Percentiles rank a stretch among this genome's conserved stretches.
phyloP scores from a whole-genome alignment of 2,888 invertebrate genomes.

The Eupithecia centaureata region DNA sequence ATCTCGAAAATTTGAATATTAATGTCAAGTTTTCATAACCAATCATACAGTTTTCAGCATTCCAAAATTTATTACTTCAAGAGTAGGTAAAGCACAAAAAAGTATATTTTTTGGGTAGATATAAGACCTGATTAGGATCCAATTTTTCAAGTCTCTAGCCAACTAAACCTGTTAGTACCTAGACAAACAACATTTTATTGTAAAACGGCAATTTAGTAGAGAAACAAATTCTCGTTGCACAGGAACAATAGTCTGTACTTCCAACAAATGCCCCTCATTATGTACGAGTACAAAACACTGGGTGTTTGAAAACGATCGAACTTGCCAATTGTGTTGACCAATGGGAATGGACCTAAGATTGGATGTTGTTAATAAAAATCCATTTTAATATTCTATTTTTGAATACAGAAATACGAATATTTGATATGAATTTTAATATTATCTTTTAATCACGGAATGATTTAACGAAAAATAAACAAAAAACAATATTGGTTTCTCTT shows the following conservation, averaged over 20 bases:
- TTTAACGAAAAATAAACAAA: too few species aligned
- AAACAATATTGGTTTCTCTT: too few species aligned
- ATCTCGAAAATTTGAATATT: too few species aligned
- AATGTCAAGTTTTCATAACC: too few species aligned
- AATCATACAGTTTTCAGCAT: too few species aligned
- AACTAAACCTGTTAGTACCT: neutral
- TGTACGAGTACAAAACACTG: slow-evolving; percentile 40
- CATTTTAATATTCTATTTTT: neutral
- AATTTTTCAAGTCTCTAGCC: neutral
- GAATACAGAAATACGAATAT: too few species aligned
- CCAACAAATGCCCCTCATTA: slow-evolving; percentile 31
- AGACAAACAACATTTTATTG: neutral
- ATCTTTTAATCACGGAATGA: too few species aligned
- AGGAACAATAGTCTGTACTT: slow-evolving; percentile 5
- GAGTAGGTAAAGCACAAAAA: too few species aligned
- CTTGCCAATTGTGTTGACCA: neutral
- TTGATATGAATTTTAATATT: too few species aligned
- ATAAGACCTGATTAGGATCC: too few species aligned
- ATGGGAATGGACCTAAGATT: neutral
- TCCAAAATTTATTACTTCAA: too few species aligned
- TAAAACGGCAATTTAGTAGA: neutral
- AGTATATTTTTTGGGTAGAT: too few species aligned
- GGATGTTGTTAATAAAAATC: neutral
- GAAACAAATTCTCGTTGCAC: neutral
- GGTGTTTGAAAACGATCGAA: slow-evolving; percentile 60